Conservation (phyloP, 2,888 invertebrate species). For the Anarsia innoxiella region DNA sequence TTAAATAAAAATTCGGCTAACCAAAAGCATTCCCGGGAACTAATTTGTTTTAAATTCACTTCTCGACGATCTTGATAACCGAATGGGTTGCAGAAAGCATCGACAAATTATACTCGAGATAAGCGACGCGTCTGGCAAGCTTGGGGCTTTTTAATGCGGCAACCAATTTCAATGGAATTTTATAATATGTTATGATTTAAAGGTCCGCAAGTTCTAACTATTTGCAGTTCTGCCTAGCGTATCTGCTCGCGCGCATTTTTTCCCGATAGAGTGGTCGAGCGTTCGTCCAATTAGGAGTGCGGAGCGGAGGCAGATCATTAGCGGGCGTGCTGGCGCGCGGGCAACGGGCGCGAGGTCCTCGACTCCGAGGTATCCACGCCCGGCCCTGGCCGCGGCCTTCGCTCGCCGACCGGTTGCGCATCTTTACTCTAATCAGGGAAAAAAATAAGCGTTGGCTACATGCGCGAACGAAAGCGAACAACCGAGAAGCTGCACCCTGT, state of each 20-base stretch:
- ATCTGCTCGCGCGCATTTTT: conserved; percentile 47
- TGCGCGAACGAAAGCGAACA: conserved; percentile 65
- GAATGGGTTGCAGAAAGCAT: conserved; percentile 34
- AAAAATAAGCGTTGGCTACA: conserved; percentile 57
- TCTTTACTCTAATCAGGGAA: conserved; percentile 70
- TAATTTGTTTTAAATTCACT: conserved; percentile 49
- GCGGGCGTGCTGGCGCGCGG: conserved; percentile 37
- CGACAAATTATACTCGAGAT: conserved; percentile 46
- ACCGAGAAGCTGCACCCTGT: conserved; percentile 50
- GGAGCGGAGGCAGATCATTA: conserved; percentile 66
- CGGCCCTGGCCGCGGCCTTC: conserved; percentile 64
- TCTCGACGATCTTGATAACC: conserved; percentile 51
- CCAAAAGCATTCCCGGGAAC: conserved; percentile 36
- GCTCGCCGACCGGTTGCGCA: conserved; percentile 66
- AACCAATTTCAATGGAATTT: conserved; percentile 37
- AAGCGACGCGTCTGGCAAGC: conserved; percentile 33
- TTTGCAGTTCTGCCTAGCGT: conserved; percentile 44
- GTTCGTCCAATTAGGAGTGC: conserved; percentile 68
- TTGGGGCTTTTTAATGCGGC: conserved; percentile 31
- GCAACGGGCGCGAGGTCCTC: conserved; percentile 27
- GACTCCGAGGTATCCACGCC: conserved; percentile 29
- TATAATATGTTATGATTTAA: conserved; percentile 38
- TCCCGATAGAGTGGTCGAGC: conserved; percentile 47
- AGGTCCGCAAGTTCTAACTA: conserved; percentile 33
- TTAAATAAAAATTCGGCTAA: conserved; percentile 29